phyloP scores from a whole-genome alignment of 64 coral and sea anemone species.

The Montipora foliosa region DNA sequence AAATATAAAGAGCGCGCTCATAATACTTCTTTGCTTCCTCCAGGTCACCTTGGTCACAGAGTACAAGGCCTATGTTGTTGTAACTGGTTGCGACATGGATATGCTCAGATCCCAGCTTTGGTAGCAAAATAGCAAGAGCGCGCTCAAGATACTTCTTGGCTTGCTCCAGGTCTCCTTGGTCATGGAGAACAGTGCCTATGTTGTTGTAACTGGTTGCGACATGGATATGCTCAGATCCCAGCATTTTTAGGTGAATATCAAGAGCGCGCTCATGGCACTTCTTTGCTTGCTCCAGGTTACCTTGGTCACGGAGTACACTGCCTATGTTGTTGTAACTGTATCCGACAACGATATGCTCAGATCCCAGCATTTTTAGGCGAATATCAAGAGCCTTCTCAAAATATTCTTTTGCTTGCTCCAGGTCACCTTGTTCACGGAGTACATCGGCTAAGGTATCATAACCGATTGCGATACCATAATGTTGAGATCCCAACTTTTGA shows the following conservation, averaged over 20 bases:
- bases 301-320: neutral
- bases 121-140: too few relatives aligned
- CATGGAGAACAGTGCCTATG: neutral
- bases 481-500: neutral
- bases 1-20: too few relatives aligned
- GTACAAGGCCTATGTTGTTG: too few relatives aligned
- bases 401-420: too few relatives aligned
- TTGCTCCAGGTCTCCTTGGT: neutral
- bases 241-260: too few relatives aligned
- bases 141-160: too few relatives aligned
- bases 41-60: too few relatives aligned
- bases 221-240: neutral
- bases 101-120: too few relatives aligned
- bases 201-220: neutral
- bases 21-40: too few relatives aligned
- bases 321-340: neutral
- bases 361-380: neutral
- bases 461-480: neutral
- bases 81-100: too few relatives aligned
- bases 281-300: too few relatives aligned
- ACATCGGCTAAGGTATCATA: neutral
- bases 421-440: neutral
- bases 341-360: neutral
- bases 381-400: fast-evolving
- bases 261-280: neutral